Evolutionary conservation across 2,888 invertebrate genomes (phyloP).

Genomic region (Yponomeuta malinellus): DNA sequence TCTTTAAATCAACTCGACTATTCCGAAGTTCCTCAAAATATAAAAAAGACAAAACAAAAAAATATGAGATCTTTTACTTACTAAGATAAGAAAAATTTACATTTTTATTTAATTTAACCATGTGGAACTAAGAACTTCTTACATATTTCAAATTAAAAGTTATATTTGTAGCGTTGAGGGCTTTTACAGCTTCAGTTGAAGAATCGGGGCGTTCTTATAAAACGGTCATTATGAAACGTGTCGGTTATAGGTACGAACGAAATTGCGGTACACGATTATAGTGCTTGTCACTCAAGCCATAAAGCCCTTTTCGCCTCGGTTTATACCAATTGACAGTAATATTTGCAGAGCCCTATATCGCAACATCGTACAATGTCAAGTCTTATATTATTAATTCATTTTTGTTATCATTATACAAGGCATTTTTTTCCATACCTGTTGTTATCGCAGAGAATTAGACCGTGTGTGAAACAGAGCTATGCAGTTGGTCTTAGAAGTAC

Average conservation of each 20-base stretch:
- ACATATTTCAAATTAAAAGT: slow-evolving; percentile 56
- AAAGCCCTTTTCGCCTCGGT: slow-evolving; percentile 50
- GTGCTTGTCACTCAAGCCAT: slow-evolving; percentile 24
- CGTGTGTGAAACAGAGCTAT: neutral
- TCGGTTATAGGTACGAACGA: neutral
- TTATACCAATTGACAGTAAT: slow-evolving; percentile 55
- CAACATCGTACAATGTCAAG: slow-evolving; percentile 57
- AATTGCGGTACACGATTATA: slow-evolving; percentile 7
- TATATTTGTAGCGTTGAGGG: slow-evolving; percentile 41
- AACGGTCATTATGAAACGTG: slow-evolving; percentile 19
- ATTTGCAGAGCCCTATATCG: slow-evolving; percentile 45
- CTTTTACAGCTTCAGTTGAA: slow-evolving; percentile 36
- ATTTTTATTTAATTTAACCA: slow-evolving; percentile 55
- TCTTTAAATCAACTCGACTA: slow-evolving; percentile 75
- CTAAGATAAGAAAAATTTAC: slow-evolving; percentile 74
- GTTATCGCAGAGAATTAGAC: slow-evolving; percentile 35
- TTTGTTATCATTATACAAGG: slow-evolving; percentile 72
- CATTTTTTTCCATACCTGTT: slow-evolving; percentile 55
- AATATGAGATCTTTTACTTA: slow-evolving; percentile 75
- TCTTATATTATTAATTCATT: slow-evolving; percentile 63
- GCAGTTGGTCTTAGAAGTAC: neutral
- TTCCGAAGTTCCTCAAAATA: slow-evolving; percentile 74
- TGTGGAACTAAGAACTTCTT: slow-evolving; percentile 70
- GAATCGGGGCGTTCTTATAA: slow-evolving; percentile 21
- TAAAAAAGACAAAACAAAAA: slow-evolving; percentile 74